These are phyloP conservation scores for Smutsia temminckii DNA, from an alignment of 2,797 vertebrate species.

Conservation along the genomic window DNA sequence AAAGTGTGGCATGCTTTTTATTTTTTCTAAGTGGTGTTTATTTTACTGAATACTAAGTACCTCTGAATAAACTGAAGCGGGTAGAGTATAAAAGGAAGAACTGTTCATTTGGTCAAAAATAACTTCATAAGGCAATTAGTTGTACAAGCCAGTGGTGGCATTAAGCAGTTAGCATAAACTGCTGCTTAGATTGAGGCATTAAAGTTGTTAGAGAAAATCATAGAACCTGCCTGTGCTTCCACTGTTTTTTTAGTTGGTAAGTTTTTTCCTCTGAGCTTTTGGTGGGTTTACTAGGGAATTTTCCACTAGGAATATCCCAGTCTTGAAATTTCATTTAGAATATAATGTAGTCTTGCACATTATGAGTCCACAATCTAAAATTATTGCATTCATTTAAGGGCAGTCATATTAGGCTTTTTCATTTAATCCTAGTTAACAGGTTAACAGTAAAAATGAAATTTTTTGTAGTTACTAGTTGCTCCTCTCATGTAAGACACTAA, in stretches of 20 bases:
- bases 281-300: constrained; percentile 38
- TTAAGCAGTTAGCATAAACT: constrained; percentile 9
- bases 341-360: constrained; percentile 11
- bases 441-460: constrained; percentile 22
- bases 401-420: constrained; percentile 26
- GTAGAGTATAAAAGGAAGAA: constrained; percentile 22
- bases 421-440: constrained; percentile 22
- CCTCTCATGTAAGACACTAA: not conserved
- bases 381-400: not conserved
- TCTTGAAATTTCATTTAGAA: constrained; percentile 49
- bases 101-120: constrained; percentile 21
- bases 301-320: constrained; percentile 41
- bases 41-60: not conserved
- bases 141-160: not conserved
- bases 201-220: constrained; percentile 25
- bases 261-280: constrained; percentile 36
- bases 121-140: not conserved
- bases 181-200: not conserved
- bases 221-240: not conserved
- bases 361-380: constrained; percentile 33
- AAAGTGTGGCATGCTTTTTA: not conserved
- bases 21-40: constrained; percentile 48
- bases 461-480: constrained; percentile 45
- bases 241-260: not conserved
- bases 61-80: constrained; percentile 21